Base-by-base conservation (phyloP, 1,140 invertebrate genomes). In the Hyposmocoma kahamanoa region DNA sequence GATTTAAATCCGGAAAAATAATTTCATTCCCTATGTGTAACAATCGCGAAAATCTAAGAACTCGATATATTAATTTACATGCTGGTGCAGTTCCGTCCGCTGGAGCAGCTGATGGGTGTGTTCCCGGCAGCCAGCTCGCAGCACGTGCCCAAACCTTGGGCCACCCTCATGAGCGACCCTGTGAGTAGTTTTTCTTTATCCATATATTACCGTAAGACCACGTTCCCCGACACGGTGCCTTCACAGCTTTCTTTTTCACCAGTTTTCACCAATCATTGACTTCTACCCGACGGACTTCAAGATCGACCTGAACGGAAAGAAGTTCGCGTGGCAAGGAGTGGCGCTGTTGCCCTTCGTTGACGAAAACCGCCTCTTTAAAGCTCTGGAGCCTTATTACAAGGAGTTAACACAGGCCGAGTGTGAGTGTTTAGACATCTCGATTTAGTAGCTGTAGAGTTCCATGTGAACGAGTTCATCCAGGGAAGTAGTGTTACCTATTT, bases 321-420 rank as follows among this genome's bases (percentile, higher is more conserved):
- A 98, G 84, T 99, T 96, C 87, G 98, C 98, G 42, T 99, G 98
- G 98, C 98, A 99, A 88, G 98, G 98, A 49, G 98, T 99, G 8
- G 98, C 98, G 3, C 79, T 99, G 8, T 84, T 99, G 42, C 98
- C 98, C 22, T 99, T 99, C 88, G 98, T 99, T 0, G 97, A 99
- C 72, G 98, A 99, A 85, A 90, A 90, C 36, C 87, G 98, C 53
- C 88, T 99, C 17, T 95, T 98, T 68, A 93, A 93, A 63, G 96
- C 97, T 1, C 84, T 99, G 15, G 87, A 92, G 54, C 90, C 91
- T 3, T 95, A 94, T 62, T 97, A 98, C 68, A 78, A 89, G 1
- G 84, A 90, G 43, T 84, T 99, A 22, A 94, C 96, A 0, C 86
- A 90, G 28, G 95, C 92, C 53, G 97, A 99, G 88, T 91, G 92